Evolutionary conservation across 2,797 vertebrate genomes (phyloP), one percentile per base, ranked within the genome.

Genomic region (Leuciscus waleckii): DNA sequence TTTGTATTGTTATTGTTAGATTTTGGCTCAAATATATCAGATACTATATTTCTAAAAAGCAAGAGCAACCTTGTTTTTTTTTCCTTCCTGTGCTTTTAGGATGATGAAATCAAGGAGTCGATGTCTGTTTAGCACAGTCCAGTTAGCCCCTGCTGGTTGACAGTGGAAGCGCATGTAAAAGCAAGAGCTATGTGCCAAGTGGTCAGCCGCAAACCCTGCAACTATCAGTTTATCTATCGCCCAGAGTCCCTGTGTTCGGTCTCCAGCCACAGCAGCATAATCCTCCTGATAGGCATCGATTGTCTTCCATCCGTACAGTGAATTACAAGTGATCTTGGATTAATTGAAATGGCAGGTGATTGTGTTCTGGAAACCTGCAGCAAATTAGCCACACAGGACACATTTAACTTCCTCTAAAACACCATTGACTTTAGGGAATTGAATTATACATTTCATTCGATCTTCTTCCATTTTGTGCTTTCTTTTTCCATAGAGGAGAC

Each of bases 301-400:
- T 49, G 68, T 58, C 43, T 39, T 46, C 74, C 29, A 75, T 54
- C 82, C 73, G 61, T 79, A 75, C 82, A 61, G 82, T 81, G 82
- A 81, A 84, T 87, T 81, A 70, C 86, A 87, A 75, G 70, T 56
- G 76, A 81, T 81, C 78, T 61, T 29, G 73, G 23, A 81, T 78
- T 69, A 84, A 76, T 68, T 61, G 77, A 70, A 81, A 76, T 43
- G 86, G 82, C 77, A 63, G 78, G 77, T 58, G 23, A 81, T 84
- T 76, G 82, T 78, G 32, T 87, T 70, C 65, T 79, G 54, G 68
- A 39, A 73, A 39, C 46, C n/a, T 51, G 54, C 17, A 41, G 75
- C 75, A 54, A 67, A 87, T 79, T 46, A 87, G 76, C 37, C 81
- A 14, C 11, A 39, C 76, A 7, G 39, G 51, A 43, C 67, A 26